A percentile compares a stretch with the other conserved stretches of the same genome.
These are phyloP conservation scores for Garrulus glandarius DNA, from an alignment of 2,797 vertebrate species.

Conservation along the genomic window DNA sequence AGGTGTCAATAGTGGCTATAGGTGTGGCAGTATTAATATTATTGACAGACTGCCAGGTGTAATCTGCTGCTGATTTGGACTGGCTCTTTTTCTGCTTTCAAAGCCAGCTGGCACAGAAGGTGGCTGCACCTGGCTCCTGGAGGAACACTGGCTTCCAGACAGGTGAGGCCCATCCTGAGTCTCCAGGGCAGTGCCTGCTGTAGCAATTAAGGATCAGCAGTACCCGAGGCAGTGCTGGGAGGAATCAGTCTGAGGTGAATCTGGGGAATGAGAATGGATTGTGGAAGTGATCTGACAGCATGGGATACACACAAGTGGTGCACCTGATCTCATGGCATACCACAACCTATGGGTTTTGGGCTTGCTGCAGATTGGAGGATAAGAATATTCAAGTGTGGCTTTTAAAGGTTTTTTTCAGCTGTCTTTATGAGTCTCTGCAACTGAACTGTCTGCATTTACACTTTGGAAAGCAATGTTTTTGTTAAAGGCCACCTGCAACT, in stretches of 20 bases:
- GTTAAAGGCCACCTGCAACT: not conserved
- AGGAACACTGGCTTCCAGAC: not conserved
- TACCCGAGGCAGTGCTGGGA: not conserved
- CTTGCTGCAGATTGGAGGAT: not conserved
- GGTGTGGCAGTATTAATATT: not conserved
- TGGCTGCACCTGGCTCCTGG: not conserved
- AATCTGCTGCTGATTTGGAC: not conserved
- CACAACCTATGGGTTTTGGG: accelerated
- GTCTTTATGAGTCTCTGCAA: not conserved
- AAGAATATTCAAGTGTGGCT: not conserved
- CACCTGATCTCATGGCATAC: not conserved
- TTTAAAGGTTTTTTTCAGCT: not conserved
- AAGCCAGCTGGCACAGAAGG: not conserved
- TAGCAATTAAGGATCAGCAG: not conserved
- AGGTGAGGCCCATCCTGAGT: not conserved
- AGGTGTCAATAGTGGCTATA: not conserved
- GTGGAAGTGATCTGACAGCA: not conserved
- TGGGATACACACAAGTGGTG: not conserved
- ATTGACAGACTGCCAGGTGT: not conserved
- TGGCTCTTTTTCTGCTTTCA: not conserved
- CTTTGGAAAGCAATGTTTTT: not conserved
- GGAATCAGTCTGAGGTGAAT: not conserved
- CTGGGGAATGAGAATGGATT: not conserved
- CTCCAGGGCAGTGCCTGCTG: not conserved
- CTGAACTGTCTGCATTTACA: not conserved